A percentile compares a stretch with the other conserved stretches of the same genome.
Evolutionary conservation across 37 sponge, comb jelly and placozoan species (phyloP).

Genomic region (Cliona cf. orientalis): DNA sequence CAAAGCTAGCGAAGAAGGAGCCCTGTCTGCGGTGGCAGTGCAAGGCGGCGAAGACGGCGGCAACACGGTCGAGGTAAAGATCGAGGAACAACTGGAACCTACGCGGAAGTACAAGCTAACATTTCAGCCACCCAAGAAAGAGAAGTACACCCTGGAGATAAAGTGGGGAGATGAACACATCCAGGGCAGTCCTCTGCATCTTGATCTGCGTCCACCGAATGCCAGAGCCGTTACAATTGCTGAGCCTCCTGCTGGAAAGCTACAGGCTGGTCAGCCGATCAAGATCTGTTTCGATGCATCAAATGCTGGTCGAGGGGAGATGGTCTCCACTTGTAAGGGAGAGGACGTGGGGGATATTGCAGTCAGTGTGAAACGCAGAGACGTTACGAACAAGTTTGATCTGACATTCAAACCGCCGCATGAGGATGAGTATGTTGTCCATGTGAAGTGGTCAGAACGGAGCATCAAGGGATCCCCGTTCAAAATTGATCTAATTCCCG

Average conservation of each 20-base stretch:
- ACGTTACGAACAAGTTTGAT: background rate
- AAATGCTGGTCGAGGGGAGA: conserved; percentile 52
- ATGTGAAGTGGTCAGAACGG: conserved; percentile 33
- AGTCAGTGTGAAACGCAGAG: conserved; percentile 5
- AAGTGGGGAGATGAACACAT: conserved; percentile 38
- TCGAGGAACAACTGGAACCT: background rate
- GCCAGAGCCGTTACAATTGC: conserved; percentile 30
- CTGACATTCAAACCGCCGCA: conserved; percentile 57
- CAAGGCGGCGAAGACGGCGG: background rate
- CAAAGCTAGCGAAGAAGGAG: background rate
- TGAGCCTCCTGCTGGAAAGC: conserved; percentile 1
- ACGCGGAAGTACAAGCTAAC: background rate
- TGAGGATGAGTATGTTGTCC: conserved; percentile 46
- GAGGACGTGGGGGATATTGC: conserved; percentile 45
- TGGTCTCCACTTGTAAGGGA: conserved; percentile 50
- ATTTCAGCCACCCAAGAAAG: conserved; percentile 31
- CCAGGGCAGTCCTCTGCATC: conserved; percentile 49
- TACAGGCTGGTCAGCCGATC: conserved; percentile 32
- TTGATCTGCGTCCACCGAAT: conserved; percentile 28
- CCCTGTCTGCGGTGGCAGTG: background rate
- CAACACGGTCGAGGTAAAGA: background rate
- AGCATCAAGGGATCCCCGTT: conserved; percentile 64
- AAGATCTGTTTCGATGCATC: conserved; percentile 31
- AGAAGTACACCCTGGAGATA: conserved; percentile 28
- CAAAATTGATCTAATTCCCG: conserved; percentile 55